Conservation (phyloP, 2,888 invertebrate species). For the Neria commutata region DNA sequence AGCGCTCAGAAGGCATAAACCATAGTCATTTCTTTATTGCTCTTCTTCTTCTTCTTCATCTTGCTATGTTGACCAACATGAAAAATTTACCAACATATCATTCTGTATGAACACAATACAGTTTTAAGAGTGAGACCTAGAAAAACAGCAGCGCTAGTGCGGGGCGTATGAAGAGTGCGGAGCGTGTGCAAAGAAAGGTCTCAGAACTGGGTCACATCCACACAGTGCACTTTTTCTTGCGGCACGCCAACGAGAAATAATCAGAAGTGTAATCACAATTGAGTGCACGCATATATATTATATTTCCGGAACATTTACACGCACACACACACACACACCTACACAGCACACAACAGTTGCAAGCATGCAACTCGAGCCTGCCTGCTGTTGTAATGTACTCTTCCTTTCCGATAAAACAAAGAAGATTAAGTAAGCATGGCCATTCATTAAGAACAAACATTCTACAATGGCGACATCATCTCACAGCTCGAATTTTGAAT, state of each 20-base stretch:
- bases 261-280: constrained; percentile 21
- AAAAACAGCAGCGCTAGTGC: neutral
- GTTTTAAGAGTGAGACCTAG: neutral
- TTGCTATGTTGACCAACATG: neutral
- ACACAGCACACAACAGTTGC: neutral
- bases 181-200: neutral
- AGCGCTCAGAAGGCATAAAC: too few relatives aligned
- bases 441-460: neutral
- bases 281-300: constrained; percentile 31
- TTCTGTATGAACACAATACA: neutral
- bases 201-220: constrained; percentile 28
- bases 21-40: too few relatives aligned
- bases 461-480: neutral
- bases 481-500: too few relatives aligned
- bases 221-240: constrained; percentile 10
- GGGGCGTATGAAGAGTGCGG: neutral
- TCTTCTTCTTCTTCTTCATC: too few relatives aligned
- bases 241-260: neutral
- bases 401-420: constrained; percentile 33
- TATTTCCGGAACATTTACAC: constrained; percentile 40
- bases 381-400: constrained; percentile 27
- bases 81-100: neutral
- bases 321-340: constrained; percentile 2
- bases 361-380: neutral
- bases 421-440: neutral